Percentiles rank a stretch among this genome's conserved stretches.
These are phyloP conservation scores for Drosophila paulistorum DNA, from an alignment of 1,140 invertebrate species.

Conservation along the genomic window DNA sequence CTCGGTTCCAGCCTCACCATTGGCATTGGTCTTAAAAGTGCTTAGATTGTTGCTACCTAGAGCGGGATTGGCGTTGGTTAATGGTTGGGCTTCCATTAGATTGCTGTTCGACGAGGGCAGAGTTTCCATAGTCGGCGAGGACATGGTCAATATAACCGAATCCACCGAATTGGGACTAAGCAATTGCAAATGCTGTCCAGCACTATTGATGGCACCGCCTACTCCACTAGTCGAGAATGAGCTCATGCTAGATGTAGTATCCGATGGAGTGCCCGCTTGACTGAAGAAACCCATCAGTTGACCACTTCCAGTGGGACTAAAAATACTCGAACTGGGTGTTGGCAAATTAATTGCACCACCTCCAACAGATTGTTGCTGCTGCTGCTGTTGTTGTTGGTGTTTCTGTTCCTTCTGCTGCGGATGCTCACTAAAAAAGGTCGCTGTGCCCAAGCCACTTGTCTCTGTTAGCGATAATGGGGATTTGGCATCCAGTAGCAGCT, in stretches of 20 bases:
- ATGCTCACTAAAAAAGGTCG: constrained; percentile 71
- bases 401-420: neutral
- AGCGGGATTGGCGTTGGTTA: neutral
- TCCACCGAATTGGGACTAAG: constrained; percentile 85
- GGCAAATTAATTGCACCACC: neutral
- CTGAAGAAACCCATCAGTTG: constrained; percentile 69
- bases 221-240: constrained; percentile 85
- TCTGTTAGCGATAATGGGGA: constrained; percentile 80
- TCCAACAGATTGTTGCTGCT: neutral
- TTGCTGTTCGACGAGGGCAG: neutral
- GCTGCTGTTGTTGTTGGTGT: neutral
- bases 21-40: constrained; percentile 63
- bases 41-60: constrained; percentile 59
- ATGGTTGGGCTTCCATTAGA: neutral
- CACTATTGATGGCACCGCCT: constrained; percentile 83
- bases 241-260: constrained; percentile 86
- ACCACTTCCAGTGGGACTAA: constrained; percentile 75
- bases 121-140: constrained; percentile 84
- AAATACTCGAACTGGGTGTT: constrained; percentile 31
- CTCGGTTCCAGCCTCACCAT: constrained; percentile 24
- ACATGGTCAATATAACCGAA: constrained; percentile 90
- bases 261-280: constrained; percentile 85
- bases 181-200: constrained; percentile 81
- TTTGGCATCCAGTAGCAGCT: constrained; percentile 72
- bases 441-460: constrained; percentile 79